Base-by-base conservation (phyloP, 2,113 vertebrate genomes). In the Pipra filicauda region DNA sequence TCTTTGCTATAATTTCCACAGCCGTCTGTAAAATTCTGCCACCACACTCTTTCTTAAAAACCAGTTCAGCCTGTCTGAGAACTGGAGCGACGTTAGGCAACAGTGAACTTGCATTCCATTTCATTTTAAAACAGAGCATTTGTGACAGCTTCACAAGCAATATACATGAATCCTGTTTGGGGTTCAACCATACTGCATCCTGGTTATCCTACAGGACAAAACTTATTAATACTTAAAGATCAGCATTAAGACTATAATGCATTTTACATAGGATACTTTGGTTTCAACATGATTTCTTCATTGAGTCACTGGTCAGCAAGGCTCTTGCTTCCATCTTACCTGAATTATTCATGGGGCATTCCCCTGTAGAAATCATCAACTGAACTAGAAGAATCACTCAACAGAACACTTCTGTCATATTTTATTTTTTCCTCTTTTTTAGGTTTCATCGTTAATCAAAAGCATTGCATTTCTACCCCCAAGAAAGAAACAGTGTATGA, bases 191-290 rank as follows among this genome's bases (percentile, higher is more conserved):
- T 89, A 70, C 20, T n/a, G 93, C 93, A 97, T 35, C 39, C 85
- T 92, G 72, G 71, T 62, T 96, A 86, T 75, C 65, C 88, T 95
- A 78, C 55, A 96, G 90, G 66, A 95, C 24, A 73, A 43, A 92
- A 80, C 46, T 81, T 94, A 97, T 97, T 96, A 98, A 98, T 98
- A 96, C 89, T 98, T 98, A 96, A 98, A 97, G 35, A 64, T 61
- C 49, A 95, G 85, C 96, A 97, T 97, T 98, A 98, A 93, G 86
- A 96, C 66, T 93, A 96, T 95, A 92, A 98, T 98, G 92, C 95
- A 98, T 98, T 98, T 98, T 98, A 97, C 93, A 98, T 95, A 85
- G 76, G 81, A 92, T 95, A 76, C 85, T 97, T 97, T 94, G 74
- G 77, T 91, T 97, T 69, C 74, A 96, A 96, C 93, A 94, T 27